Base-by-base conservation (phyloP, 2,797 vertebrate genomes). In the Pogoniulus pusillus region DNA sequence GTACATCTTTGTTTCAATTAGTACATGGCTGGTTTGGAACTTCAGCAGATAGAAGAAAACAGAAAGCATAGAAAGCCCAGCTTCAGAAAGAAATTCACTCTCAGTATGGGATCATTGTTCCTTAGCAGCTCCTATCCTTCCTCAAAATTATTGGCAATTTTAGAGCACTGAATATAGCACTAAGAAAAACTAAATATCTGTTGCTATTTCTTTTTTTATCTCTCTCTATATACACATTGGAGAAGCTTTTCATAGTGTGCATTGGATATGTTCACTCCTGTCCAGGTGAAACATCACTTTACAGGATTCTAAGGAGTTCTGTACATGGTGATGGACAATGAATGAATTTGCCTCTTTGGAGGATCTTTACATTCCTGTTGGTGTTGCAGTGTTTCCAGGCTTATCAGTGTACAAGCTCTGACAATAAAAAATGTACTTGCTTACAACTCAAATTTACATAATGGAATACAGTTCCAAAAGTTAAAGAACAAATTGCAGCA, bases 381-480 rank as follows among this genome's bases (percentile, higher is more conserved):
- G 8, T 35, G 19, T 22, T 53, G 39, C 27, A 51, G 1, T 6
- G 19, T 53, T 27, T 54, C 78, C 62, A 60, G 20, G 32, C 27
- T 77, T 23, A 30, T 32, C 75, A 53, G 10, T 45, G 62, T 76
- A 62, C 17, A 16, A 71, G 47, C 51, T 69, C 34, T 27, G 45
- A 57, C 26, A 45, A 37, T 49, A 37, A 55, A 75, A 79, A 77
- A 72, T 3, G 35, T 16, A 39, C 34, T 78, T 65, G 7, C 76
- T 81, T 65, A 47, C 13, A 65, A 9, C 15, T 37, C 12, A 66
- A 24, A 83, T 93, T 78, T 83, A 6, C 74, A n/a, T 73, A 35
- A 78, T 70, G 64, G 59, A 78, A 47, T 43, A 20, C 29, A 55
- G 73, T 85, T 83, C 47, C 55, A 47, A 24, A 92, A 93, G 73